These are phyloP conservation scores for Iguana delicatissima DNA, from an alignment of 2,797 vertebrate genomes.

Conservation along the genomic window DNA sequence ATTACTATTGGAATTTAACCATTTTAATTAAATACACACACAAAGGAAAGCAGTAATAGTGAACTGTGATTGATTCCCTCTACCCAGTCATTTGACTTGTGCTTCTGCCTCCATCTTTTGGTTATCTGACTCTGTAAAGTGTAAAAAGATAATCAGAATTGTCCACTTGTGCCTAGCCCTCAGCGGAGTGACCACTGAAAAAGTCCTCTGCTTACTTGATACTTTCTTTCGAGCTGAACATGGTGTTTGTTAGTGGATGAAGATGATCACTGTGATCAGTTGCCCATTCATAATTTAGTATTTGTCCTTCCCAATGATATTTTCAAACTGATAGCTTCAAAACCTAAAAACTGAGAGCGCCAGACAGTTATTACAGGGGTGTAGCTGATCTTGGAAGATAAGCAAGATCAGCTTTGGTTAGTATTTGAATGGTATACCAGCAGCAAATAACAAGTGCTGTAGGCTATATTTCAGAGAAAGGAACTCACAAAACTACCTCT, in stretches of 20 bases:
- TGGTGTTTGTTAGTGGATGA: constrained; percentile 15
- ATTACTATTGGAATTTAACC: constrained; percentile 38
- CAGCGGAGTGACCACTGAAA: constrained; percentile 56
- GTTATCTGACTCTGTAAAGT: constrained; percentile 63
- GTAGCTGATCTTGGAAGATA: too few relatives aligned
- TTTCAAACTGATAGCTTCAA: background rate
- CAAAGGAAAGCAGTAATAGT: constrained; percentile 46
- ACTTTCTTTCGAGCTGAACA: constrained; percentile 20
- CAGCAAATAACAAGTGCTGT: too few relatives aligned
- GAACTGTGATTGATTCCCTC: constrained; percentile 63
- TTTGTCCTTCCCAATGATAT: constrained; percentile 37
- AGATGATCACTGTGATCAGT: constrained; percentile 35
- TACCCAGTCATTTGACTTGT: constrained; percentile 60
- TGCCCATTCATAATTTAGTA: constrained; percentile 43
- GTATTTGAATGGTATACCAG: too few relatives aligned
- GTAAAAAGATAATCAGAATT: constrained; percentile 39
- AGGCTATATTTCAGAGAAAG: too few relatives aligned
- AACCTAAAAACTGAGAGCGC: background rate
- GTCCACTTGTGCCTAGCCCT: constrained; percentile 28
- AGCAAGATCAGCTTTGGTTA: too few relatives aligned
- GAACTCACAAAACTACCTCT: too few relatives aligned
- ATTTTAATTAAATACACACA: constrained; percentile 54
- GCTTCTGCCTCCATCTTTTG: constrained; percentile 49
- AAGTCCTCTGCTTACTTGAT: constrained; percentile 42
- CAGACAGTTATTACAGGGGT: background rate